Evolutionary conservation across 2,797 vertebrate genomes (phyloP).

Genomic region (Buceros bicornis): DNA sequence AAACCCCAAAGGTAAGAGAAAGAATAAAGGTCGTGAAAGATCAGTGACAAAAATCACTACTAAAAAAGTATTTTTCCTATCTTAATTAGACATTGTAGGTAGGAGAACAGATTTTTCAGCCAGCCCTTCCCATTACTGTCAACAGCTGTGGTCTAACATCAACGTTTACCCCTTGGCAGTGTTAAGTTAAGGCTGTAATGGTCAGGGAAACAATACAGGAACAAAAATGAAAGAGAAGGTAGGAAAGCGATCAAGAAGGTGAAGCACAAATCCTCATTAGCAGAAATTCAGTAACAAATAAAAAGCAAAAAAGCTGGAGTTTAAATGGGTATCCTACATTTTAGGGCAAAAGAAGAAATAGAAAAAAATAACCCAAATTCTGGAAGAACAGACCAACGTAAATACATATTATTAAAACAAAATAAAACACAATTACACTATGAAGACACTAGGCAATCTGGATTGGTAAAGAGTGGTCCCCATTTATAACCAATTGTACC

Average conservation of each 20-base stretch:
- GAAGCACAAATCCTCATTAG: slow-evolving; percentile 23
- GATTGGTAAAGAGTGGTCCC: slow-evolving; percentile 5
- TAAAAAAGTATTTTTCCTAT: slow-evolving; percentile 44
- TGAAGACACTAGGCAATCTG: not conserved
- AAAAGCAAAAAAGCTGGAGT: slow-evolving; percentile 16
- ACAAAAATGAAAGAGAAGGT: slow-evolving; percentile 23
- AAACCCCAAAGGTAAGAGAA: not conserved
- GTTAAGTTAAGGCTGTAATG: slow-evolving; percentile 9
- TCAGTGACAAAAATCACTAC: slow-evolving; percentile 35
- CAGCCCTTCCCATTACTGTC: slow-evolving; percentile 44
- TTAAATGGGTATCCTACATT: not conserved
- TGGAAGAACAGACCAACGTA: not conserved
- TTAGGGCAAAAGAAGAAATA: not conserved
- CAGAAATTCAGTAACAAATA: slow-evolving; percentile 36
- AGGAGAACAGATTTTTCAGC: slow-evolving; percentile 42
- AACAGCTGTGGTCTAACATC: slow-evolving; percentile 59
- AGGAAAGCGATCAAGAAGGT: slow-evolving; percentile 15
- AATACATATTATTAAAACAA: not conserved
- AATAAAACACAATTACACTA: not conserved
- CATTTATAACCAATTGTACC: slow-evolving; percentile 19
- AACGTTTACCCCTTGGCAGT: slow-evolving; percentile 50
- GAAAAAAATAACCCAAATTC: not conserved
- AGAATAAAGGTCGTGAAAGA: slow-evolving; percentile 52
- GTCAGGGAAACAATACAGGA: slow-evolving; percentile 32
- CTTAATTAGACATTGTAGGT: slow-evolving; percentile 4